Evolutionary conservation across 2,888 invertebrate genomes (phyloP), one percentile per base, ranked within the genome.

Genomic region (Trachelus troglodyta): DNA sequence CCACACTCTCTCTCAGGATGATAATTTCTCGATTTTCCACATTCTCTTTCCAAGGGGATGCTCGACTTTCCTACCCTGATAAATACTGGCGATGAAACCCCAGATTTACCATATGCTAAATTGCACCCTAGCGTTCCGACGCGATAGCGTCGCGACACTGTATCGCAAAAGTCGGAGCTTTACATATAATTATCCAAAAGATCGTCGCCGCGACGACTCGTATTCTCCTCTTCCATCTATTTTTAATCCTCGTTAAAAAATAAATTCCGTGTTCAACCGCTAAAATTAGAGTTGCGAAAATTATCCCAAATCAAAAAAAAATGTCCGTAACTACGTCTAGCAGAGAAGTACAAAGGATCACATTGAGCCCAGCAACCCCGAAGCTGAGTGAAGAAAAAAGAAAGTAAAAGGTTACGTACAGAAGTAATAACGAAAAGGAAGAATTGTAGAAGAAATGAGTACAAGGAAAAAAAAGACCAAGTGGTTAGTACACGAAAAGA

Each of bases 401-500:
- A 30, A 30, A 69, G 11, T 33, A 30, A 30, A 69, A 30, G 12
- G 0, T 71, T 1, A 71, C 71, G 31, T 15, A 9, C 12, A 31
- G 12, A 71, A 11, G 23, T 9, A 74, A 34, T 11, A n/a, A 74
- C 1, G 23, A 56, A 23, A 56, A 1, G 56, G 56, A 23, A 23
- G 23, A 56, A 23, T 23, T 23, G 9, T 23, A 23, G 56, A 56
- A 23, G 6, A 15, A 56, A 15, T 6, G 40, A 40, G 40, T 15
- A 15, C 40, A 40, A 69, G n/a, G n/a, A 71, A 71, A 30, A 30
- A 15, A n/a, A 9, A 12, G 71, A 3, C 23, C 6, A 30, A 71
- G 31, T 71, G 31, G 71, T 33, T 33, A 71, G 33, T 33, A 30
- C 71, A 71, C 23, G 73, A 68, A 68, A 77, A 75, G 69, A 77